Conservation (phyloP, 2,888 invertebrate species). For the Icerya purchasi region DNA sequence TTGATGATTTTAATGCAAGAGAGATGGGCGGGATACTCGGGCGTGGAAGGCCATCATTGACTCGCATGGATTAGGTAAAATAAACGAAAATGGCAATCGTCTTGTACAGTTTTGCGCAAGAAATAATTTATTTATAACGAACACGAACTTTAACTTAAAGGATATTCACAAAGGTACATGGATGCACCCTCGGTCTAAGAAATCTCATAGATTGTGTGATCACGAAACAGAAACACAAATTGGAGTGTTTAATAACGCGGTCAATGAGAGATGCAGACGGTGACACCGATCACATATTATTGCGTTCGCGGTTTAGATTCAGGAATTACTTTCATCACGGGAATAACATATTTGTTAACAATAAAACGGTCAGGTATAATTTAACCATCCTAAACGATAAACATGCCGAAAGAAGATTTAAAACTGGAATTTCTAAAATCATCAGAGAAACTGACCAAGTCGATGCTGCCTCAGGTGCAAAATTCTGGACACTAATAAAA, state of each 20-base stretch:
- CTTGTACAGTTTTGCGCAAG: not conserved
- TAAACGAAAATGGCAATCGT: not conserved
- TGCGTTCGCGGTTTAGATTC: not conserved
- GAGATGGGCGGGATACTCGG: not conserved
- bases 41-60: not conserved
- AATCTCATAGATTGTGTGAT: not conserved
- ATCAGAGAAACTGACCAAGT: not conserved
- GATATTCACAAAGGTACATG: not conserved
- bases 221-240: not conserved
- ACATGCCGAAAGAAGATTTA: not conserved
- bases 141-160: not conserved
- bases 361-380: not conserved
- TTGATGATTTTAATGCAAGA: not conserved
- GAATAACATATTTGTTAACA: not conserved
- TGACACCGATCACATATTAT: not conserved
- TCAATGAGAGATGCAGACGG: not conserved
- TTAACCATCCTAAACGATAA: not conserved
- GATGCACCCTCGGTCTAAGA: not conserved
- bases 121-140: not conserved
- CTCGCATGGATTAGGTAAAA: not conserved
- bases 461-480: not conserved
- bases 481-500: not conserved
- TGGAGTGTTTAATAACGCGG: not conserved
- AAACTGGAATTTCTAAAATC: not conserved
- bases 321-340: not conserved